A percentile compares a stretch with the other conserved stretches of the same genome.
Conservation (phyloP, 2,113 vertebrate genomes). For the Carassius gibelio region DNA sequence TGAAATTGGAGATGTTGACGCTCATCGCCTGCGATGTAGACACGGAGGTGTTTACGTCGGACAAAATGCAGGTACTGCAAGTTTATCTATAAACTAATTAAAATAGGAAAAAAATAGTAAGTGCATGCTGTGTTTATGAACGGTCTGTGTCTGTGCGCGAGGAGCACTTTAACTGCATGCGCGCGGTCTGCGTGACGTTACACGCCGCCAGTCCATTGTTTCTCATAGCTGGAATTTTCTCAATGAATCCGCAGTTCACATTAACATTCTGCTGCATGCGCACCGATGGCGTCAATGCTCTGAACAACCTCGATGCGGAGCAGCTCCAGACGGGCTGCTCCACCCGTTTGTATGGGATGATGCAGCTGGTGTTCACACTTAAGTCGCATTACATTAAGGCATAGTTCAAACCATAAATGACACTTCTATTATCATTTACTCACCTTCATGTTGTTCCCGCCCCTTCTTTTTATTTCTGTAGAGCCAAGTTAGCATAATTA, state of each 20-base stretch:
- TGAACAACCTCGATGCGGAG: conserved; percentile 49
- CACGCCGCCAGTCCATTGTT: conserved; percentile 54
- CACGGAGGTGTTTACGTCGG: conserved; percentile 78
- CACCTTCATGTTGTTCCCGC: neutral
- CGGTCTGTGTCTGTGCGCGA: neutral
- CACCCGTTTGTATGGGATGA: conserved; percentile 28
- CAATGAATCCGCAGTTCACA: conserved; percentile 73
- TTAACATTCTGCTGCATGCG: conserved; percentile 59
- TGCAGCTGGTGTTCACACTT: conserved; percentile 16
- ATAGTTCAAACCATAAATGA: neutral
- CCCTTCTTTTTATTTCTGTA: neutral
- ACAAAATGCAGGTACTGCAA: conserved; percentile 79
- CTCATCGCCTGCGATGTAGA: conserved; percentile 83
- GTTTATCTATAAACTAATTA: neutral
- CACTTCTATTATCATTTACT: neutral
- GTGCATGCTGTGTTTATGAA: conserved; percentile 38
- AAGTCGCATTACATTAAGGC: conserved; percentile 13
- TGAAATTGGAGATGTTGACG: conserved; percentile 83
- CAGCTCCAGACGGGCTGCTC: conserved; percentile 9
- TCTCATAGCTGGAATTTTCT: conserved; percentile 62
- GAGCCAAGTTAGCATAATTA: neutral
- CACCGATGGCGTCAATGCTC: conserved; percentile 48
- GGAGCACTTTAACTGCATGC: conserved; percentile 50
- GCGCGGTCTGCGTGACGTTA: conserved; percentile 50
- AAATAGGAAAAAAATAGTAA: neutral